Base-by-base conservation (phyloP, 2,797 vertebrate genomes). In the Pangasius macronema region DNA sequence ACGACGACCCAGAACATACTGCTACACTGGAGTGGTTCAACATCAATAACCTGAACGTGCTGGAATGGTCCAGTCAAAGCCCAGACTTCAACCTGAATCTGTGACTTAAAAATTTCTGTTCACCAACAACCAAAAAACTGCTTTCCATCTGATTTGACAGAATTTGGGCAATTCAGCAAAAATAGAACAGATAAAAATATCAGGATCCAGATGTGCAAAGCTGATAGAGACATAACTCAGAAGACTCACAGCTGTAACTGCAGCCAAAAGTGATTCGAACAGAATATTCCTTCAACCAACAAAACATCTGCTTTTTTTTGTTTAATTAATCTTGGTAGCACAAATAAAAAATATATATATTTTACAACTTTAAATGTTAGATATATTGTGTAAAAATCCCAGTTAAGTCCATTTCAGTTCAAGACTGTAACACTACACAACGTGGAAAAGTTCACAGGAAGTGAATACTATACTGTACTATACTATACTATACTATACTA, bases 121-220 rank as follows among this genome's bases (percentile, higher is more conserved):
- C 73, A 18, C 27, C 46, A 51, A 1, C 24, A n/a, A 39, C 7
- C 5, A 27, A 13, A 73, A 14, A 73, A 75, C 1, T 77, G 49
- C 24, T 30, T 8, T 77, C 49, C 27, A 10, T 53, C 49, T 33
- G 13, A 77, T 53, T 1, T 30, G 70, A 30, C n/a, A 77, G 46
- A 76, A 46, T 5, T 51, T 14, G 73, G n/a, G 30, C 22, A 51
- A 3, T 49, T 51, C 9, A n/a, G 24, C 42, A n/a, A 49, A 49
- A 75, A 8, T 16, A 51, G 24, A 76, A 20, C 5, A 20, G 16
- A 3, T 33, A 33, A 51, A 53, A 53, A 77, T 20, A 9, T 77
- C 75, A 53, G 75, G 14, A 77, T 77, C n/a, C 75, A 77, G 75
- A 77, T 77, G 75, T 77, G 75, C n/a, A 30, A 30, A 8, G n/a